These are phyloP conservation scores for Chironomus tentans DNA, from an alignment of 2,888 invertebrate genomes.

Conservation along the genomic window DNA sequence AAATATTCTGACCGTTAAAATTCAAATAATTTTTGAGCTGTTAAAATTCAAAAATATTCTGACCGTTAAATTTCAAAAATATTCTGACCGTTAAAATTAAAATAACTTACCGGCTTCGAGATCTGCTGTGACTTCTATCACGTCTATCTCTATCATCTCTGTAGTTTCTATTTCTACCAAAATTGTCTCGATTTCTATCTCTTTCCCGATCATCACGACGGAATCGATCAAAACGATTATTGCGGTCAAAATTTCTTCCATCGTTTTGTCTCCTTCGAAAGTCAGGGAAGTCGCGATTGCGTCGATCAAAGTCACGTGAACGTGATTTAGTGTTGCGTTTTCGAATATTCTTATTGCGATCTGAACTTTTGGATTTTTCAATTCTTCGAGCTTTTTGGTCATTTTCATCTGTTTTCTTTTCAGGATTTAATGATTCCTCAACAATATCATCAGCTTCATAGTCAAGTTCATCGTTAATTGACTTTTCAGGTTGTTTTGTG, in stretches of 20 bases:
- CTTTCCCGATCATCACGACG: background rate
- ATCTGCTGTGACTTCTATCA: conserved; percentile 32
- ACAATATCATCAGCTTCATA: conserved; percentile 56
- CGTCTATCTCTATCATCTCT: conserved; percentile 29
- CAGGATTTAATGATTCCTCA: conserved; percentile 36
- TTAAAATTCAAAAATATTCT: too few species aligned
- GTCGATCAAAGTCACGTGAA: background rate
- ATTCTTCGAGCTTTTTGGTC: conserved; percentile 9
- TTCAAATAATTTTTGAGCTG: too few species aligned
- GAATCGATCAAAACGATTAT: background rate
- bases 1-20: too few species aligned
- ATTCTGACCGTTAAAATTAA: too few species aligned
- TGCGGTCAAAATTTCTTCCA: conserved; percentile 8
- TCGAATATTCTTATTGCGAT: too few species aligned
- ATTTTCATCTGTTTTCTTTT: conserved; percentile 17
- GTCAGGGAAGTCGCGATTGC: background rate
- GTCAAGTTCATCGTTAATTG: conserved; percentile 54
- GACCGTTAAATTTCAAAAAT: too few species aligned
- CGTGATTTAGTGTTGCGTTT: conserved; percentile 9
- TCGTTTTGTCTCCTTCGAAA: background rate
- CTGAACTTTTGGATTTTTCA: background rate
- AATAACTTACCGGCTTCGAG: conserved; percentile 27
- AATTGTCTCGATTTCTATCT: conserved; percentile 32
- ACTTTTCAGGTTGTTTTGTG: conserved; percentile 35
- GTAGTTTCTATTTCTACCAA: conserved; percentile 29